phyloP scores from a whole-genome alignment of 2,888 invertebrate species.

The Agrochola litura region DNA sequence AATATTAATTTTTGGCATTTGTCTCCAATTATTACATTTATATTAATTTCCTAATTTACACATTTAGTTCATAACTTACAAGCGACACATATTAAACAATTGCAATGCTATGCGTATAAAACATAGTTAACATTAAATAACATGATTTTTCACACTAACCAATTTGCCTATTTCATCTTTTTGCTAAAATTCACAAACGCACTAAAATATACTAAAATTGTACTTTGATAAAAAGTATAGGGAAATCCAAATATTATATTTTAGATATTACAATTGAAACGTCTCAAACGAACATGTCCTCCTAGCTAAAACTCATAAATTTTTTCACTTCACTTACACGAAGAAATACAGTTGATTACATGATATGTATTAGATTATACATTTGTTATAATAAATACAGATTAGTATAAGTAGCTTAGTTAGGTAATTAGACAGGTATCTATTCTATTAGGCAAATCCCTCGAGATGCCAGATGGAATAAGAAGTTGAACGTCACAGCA shows the following conservation, averaged over 20 bases:
- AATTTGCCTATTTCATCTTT: slow-evolving; percentile 9
- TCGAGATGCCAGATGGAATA: neutral
- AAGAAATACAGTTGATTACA: slow-evolving; percentile 9
- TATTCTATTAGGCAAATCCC: neutral
- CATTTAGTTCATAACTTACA: slow-evolving; percentile 48
- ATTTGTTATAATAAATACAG: slow-evolving; percentile 6
- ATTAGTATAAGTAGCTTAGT: neutral
- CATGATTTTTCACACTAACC: slow-evolving; percentile 28
- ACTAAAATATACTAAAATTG: slow-evolving; percentile 47
- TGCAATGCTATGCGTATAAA: slow-evolving; percentile 60
- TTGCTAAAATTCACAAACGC: slow-evolving; percentile 58
- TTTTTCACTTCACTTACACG: neutral
- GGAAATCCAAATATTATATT: neutral
- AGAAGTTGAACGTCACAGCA: neutral
- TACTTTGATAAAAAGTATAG: neutral
- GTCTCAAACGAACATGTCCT: neutral
- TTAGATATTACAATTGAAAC: neutral
- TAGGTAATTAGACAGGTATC: neutral
- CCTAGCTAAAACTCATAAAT: neutral
- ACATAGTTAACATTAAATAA: slow-evolving; percentile 48
- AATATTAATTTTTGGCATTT: slow-evolving; percentile 38
- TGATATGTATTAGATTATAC: slow-evolving; percentile 4
- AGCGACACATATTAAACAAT: slow-evolving; percentile 38
- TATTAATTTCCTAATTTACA: slow-evolving; percentile 24
- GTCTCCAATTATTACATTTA: slow-evolving; percentile 25